Percentiles rank a stretch among this genome's conserved stretches.
These are phyloP conservation scores for Emydura subglobosa DNA, from an alignment of 2,113 vertebrate genomes.

Conservation along the genomic window DNA sequence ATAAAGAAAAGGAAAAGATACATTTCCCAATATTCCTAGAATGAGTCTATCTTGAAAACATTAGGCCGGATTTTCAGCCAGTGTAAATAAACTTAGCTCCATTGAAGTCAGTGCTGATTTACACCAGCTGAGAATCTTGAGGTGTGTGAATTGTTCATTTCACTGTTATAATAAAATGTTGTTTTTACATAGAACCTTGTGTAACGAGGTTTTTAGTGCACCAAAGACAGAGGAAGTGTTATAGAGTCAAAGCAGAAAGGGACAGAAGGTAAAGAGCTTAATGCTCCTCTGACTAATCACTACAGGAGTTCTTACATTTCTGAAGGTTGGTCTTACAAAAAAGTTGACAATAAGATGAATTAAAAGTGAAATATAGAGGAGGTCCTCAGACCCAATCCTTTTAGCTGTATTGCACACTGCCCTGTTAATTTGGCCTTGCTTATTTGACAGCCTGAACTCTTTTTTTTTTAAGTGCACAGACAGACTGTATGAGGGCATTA, in stretches of 20 bases:
- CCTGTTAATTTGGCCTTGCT: background rate
- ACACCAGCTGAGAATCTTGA: background rate
- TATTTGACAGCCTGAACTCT: background rate
- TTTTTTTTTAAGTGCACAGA: conserved; percentile 1
- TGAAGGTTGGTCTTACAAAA: background rate
- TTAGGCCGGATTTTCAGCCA: background rate
- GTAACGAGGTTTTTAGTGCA: background rate
- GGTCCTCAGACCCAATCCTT: background rate
- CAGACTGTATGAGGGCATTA: background rate
- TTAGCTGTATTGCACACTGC: background rate
- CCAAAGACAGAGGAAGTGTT: background rate
- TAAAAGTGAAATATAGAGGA: background rate
- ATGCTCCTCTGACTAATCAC: background rate
- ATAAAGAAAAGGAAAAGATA: background rate
- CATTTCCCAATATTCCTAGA: background rate
- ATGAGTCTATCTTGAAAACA: background rate
- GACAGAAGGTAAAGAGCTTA: background rate
- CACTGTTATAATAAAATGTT: background rate
- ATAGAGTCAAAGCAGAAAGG: background rate
- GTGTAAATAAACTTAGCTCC: background rate
- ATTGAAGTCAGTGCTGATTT: background rate
- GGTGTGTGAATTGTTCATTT: conserved; percentile 9
- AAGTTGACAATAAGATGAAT: background rate
- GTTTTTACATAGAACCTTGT: background rate
- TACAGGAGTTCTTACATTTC: background rate